Evolutionary conservation across 2,888 invertebrate species (phyloP).

Genomic region (Esperia sulphurella): DNA sequence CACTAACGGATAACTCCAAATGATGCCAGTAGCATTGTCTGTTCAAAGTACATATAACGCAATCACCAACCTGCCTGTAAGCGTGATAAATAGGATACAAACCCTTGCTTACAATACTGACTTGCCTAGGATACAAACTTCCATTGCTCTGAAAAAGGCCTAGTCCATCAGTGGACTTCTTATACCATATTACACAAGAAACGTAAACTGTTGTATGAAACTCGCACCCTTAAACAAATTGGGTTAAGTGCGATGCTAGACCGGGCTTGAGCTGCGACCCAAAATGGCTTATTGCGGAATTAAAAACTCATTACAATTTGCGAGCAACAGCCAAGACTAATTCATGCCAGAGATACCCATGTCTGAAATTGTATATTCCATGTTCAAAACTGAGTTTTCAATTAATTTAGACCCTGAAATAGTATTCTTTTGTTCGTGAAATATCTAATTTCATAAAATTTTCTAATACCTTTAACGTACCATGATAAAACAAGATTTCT

Average conservation of each 20-base stretch:
- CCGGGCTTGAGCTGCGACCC: conserved; percentile 21
- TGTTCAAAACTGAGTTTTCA: conserved; percentile 24
- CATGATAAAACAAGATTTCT: too few relatives aligned
- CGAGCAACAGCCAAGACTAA: conserved; percentile 27
- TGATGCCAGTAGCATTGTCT: too few relatives aligned
- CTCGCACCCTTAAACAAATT: background rate
- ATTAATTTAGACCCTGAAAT: conserved; percentile 24
- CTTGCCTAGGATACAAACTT: too few relatives aligned
- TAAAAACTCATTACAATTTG: conserved; percentile 44
- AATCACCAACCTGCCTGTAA: too few relatives aligned
- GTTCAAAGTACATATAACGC: too few relatives aligned
- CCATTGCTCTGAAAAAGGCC: too few relatives aligned
- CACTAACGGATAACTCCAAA: too few relatives aligned
- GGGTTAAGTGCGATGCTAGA: conserved; percentile 15
- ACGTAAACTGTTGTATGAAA: background rate
- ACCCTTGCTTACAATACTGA: too few relatives aligned
- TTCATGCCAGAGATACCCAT: conserved; percentile 17
- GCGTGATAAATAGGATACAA: too few relatives aligned
- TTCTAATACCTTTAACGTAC: too few relatives aligned
- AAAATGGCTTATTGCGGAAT: conserved; percentile 33
- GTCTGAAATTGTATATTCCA: conserved; percentile 25
- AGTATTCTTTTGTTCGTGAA: conserved; percentile 2
- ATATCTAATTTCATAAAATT: background rate
- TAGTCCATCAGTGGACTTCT: background rate
- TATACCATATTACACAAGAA: background rate